phyloP scores from a whole-genome alignment of 2,113 vertebrate genomes.

The Ifrita kowaldi region DNA sequence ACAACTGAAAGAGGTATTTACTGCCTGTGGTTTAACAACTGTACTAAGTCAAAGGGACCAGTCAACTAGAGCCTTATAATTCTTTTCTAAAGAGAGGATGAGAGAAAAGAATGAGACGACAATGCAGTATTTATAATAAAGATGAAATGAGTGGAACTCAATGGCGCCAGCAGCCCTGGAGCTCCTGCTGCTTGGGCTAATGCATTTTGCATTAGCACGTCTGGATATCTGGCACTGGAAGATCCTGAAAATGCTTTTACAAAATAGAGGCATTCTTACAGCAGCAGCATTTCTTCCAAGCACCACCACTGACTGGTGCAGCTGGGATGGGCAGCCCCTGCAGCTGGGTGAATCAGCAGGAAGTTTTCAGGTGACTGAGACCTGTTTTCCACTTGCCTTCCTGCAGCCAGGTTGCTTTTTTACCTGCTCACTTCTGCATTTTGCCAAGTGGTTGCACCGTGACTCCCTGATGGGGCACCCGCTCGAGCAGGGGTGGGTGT shows the following conservation, averaged over 20 bases:
- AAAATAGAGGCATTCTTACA: constrained; percentile 28
- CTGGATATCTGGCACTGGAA: constrained; percentile 57
- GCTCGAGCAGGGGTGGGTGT: neutral
- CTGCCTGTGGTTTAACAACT: constrained; percentile 65
- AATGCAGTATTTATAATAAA: constrained; percentile 68
- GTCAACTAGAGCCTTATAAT: constrained; percentile 61
- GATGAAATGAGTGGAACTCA: constrained; percentile 66
- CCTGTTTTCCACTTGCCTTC: neutral
- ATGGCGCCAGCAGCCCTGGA: constrained; percentile 59
- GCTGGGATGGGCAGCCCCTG: neutral
- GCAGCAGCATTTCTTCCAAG: neutral
- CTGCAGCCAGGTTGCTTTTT: neutral
- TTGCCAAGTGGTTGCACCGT: neutral
- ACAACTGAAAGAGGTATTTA: constrained; percentile 62
- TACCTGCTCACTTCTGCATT: neutral
- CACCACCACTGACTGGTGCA: neutral
- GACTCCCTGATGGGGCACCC: neutral
- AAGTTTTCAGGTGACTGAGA: neutral
- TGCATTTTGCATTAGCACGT: constrained; percentile 67
- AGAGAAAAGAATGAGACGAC: constrained; percentile 58
- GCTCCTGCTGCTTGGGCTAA: constrained; percentile 65
- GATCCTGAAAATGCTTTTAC: constrained; percentile 43
- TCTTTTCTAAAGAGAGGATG: constrained; percentile 57
- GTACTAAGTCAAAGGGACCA: constrained; percentile 59
- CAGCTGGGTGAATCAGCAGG: neutral